Base-by-base conservation (phyloP, 1,140 invertebrate species). In the Trichomalopsis sarcophagae region DNA sequence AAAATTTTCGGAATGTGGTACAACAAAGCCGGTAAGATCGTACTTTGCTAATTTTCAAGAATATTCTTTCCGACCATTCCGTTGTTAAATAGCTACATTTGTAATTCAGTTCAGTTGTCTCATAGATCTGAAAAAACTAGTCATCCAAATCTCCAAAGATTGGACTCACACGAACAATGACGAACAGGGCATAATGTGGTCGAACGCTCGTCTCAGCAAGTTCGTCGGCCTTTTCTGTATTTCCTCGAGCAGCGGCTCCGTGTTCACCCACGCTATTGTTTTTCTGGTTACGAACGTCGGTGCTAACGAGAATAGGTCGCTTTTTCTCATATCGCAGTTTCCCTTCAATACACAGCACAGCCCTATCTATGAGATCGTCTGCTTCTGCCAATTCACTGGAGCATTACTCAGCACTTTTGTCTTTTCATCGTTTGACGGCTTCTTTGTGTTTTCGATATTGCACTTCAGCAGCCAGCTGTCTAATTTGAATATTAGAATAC, bases 281-380 rank as follows among this genome's bases (percentile, higher is more conserved):
- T 71, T 83, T n/a, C 4, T 76, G 14, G 30, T 62, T 27, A 30
- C 55, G 33, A 30, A 71, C 17, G 2, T 14, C 0, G 44, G 27
- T 9, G 7, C 44, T 21, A 71, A 68, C 69, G 36, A 44, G 50
- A 71, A 27, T 40, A 50, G 23, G n/a, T 30, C 75, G 17, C 30
- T 79, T 2, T 79, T 79, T n/a, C 23, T 84, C 21, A 36, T 74
- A 40, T 21, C 76, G 0, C 40, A 79, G 13, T 79, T 79, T 27
- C 75, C 68, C 6, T 84, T 73, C 27, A 17, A 84, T 30, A 73
- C 33, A 14, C 27, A 74, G 3, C 40, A 62, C 44, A 79, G 66
- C 55, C 83, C 76, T 11, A 1, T 80, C n/a, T 80, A 62, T 36
- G 83, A 84, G 68, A 30, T 84, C 0, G 73, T 73, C 14, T 84